Conservation (phyloP, 2,113 vertebrate genomes). For the Nycticebus coucang region DNA sequence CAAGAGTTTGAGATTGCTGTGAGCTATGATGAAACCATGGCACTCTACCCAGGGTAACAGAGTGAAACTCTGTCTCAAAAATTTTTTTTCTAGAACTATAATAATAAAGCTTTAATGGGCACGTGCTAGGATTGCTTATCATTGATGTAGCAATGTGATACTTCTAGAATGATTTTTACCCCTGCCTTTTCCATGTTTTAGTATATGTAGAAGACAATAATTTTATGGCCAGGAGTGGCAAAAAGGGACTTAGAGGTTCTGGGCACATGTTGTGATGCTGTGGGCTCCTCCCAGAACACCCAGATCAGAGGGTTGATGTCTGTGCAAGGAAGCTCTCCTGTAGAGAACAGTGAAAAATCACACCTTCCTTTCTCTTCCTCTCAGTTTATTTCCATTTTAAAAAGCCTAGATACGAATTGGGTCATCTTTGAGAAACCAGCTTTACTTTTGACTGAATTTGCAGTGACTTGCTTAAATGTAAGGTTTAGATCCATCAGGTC, state of each 20-base stretch:
- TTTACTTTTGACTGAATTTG: neutral
- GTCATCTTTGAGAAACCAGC: neutral
- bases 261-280: rapidly evolving
- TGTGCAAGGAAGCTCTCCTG: too few relatives aligned
- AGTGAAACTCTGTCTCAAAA: too few relatives aligned
- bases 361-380: neutral
- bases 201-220: neutral
- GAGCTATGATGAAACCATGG: too few relatives aligned
- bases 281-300: neutral
- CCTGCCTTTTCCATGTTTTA: neutral
- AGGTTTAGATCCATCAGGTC: neutral
- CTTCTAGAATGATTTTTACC: rapidly evolving
- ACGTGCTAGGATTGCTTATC: neutral
- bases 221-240: rapidly evolving
- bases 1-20: too few relatives aligned
- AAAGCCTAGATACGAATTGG: neutral
- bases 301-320: neutral
- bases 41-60: too few relatives aligned
- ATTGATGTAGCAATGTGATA: rapidly evolving
- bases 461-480: neutral
- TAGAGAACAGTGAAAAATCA: neutral
- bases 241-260: rapidly evolving
- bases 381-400: neutral
- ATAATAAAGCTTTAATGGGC: rapidly evolving
- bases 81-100: neutral